These are phyloP conservation scores for Zosterops pallidus DNA, from an alignment of 2,113 vertebrate genomes.

Conservation along the genomic window DNA sequence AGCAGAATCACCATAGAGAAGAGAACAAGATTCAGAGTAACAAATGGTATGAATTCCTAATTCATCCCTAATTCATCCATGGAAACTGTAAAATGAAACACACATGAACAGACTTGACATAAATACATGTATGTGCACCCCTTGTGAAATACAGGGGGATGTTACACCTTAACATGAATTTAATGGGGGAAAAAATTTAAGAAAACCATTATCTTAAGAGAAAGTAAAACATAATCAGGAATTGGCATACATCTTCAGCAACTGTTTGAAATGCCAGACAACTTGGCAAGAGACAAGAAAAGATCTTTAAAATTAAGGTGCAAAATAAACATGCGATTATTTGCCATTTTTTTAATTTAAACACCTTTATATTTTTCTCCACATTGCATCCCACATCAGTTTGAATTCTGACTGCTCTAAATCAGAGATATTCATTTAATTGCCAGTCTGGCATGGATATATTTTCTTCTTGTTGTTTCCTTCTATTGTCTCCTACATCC, in stretches of 20 bases:
- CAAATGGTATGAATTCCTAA: not conserved
- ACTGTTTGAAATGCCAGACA: not conserved
- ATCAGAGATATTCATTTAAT: not conserved
- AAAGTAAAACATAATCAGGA: not conserved
- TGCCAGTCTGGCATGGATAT: not conserved
- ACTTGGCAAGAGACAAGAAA: not conserved
- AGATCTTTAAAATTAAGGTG: not conserved
- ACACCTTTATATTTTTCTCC: not conserved
- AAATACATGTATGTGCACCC: fast-evolving
- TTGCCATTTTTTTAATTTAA: not conserved
- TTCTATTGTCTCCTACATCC: not conserved
- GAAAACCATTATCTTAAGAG: not conserved
- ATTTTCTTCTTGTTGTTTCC: not conserved
- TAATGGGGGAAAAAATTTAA: not conserved
- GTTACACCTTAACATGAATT: not conserved
- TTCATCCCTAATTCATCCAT: not conserved
- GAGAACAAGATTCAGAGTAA: not conserved
- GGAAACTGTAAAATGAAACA: not conserved
- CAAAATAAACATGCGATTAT: not conserved
- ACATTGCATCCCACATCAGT: not conserved
- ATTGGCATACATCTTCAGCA: not conserved
- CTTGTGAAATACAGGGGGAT: not conserved
- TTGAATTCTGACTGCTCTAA: not conserved
- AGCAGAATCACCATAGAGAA: not conserved
- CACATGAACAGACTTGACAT: not conserved